Conservation (phyloP, 2,113 vertebrate species). For the Alethe castanea region DNA sequence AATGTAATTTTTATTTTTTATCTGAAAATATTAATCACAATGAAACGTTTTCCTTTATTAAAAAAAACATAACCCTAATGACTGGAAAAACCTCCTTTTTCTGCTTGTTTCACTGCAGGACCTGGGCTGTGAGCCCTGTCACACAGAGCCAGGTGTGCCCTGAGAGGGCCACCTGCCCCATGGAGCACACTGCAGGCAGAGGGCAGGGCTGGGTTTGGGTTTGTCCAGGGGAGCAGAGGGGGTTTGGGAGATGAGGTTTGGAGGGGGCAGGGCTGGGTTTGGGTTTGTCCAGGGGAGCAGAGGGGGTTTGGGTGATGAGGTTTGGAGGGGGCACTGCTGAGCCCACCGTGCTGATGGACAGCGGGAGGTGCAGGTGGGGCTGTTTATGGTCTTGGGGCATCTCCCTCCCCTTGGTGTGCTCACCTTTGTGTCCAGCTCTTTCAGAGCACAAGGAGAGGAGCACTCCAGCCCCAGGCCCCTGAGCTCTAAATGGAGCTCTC, state of each 20-base stretch:
- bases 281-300: not conserved
- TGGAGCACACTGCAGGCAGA: not conserved
- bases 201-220: slow-evolving; percentile 20
- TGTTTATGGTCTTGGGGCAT: not conserved
- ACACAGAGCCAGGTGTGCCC: not conserved
- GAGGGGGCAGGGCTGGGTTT: not conserved
- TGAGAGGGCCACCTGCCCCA: not conserved
- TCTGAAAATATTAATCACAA: not conserved
- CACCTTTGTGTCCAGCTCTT: not conserved
- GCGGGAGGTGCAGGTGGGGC: fast-evolving
- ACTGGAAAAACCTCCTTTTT: not conserved
- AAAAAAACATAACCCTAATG: not conserved
- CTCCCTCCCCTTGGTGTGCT: not conserved
- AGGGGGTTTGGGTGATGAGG: not conserved
- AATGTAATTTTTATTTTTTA: not conserved
- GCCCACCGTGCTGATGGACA: not conserved
- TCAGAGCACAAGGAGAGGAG: not conserved
- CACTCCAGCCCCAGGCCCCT: not conserved
- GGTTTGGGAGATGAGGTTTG: not conserved
- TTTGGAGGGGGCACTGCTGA: not conserved
- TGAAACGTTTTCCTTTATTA: not conserved
- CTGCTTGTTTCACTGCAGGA: not conserved
- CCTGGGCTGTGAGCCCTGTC: fast-evolving
- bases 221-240: not conserved
- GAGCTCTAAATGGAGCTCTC: slow-evolving; percentile 28